These are phyloP conservation scores for Corticium candelabrum DNA, from an alignment of 37 sponge, comb jelly and placozoan genomes.

Conservation along the genomic window DNA sequence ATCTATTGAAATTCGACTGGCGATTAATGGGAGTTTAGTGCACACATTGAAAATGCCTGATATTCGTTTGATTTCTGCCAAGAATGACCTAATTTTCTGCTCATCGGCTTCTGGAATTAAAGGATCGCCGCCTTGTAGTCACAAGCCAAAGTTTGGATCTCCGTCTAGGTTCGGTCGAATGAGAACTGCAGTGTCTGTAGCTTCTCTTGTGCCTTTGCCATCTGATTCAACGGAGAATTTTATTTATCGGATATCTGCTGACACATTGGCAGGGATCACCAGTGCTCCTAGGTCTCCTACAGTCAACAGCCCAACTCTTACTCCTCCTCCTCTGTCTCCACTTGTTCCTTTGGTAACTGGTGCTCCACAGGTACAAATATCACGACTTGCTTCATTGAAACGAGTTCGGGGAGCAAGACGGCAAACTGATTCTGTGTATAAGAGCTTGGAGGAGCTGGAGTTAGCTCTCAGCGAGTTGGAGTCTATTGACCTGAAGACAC, in stretches of 20 bases:
- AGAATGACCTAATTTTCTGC: slow-evolving; percentile 5
- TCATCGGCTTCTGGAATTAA: not conserved
- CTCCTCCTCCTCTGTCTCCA: not conserved
- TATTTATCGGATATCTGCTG: not conserved
- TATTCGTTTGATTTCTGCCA: slow-evolving; percentile 46
- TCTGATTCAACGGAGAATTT: not conserved
- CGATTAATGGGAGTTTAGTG: slow-evolving; percentile 60
- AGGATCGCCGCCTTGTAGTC: not conserved
- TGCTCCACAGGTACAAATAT: not conserved
- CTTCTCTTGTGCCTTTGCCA: not conserved
- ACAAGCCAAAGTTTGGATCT: not conserved
- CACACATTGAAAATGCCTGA: slow-evolving; percentile 50
- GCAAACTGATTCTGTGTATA: not conserved
- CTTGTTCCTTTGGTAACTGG: not conserved
- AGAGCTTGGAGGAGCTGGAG: not conserved
- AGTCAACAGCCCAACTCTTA: not conserved
- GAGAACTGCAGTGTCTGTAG: not conserved
- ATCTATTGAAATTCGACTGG: slow-evolving; percentile 54
- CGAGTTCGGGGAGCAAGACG: not conserved
- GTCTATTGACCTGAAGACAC: too few relatives aligned
- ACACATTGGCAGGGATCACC: not conserved
- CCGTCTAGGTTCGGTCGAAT: not conserved
- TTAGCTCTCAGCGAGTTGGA: not conserved
- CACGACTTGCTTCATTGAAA: not conserved
- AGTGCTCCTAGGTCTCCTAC: not conserved